Evolutionary conservation across 2,113 vertebrate genomes (phyloP).

Genomic region (Pseudois nayaur): DNA sequence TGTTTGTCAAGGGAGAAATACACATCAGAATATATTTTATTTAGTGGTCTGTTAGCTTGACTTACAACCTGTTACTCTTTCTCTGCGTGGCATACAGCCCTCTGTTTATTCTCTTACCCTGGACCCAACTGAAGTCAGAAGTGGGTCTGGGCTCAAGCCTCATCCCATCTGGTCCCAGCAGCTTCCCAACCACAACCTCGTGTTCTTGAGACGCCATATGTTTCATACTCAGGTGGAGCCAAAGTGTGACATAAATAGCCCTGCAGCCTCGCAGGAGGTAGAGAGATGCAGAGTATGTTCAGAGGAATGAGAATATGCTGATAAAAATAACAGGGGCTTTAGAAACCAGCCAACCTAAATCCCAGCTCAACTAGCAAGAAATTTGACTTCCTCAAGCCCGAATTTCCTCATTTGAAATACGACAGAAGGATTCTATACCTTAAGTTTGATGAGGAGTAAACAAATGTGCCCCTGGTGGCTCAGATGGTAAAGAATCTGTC

Average conservation of each 20-base stretch:
- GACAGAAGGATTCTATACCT: background rate
- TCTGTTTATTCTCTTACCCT: background rate
- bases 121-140: background rate
- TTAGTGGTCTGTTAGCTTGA: background rate
- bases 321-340: conserved; percentile 10
- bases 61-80: background rate
- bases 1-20: background rate
- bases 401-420: background rate
- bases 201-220: background rate
- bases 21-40: background rate
- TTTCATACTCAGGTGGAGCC: background rate
- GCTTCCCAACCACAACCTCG: background rate
- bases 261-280: background rate
- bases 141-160: background rate
- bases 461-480: background rate
- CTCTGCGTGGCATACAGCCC: accelerated
- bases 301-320: background rate
- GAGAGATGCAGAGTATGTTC: background rate
- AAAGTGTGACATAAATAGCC: background rate
- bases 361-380: background rate
- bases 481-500: background rate
- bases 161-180: background rate
- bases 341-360: background rate
- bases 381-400: background rate
- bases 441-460: background rate